Percentiles rank a stretch among this genome's conserved stretches.
Conservation (phyloP, 2,113 vertebrate species). For the Catharus fuscescens region DNA sequence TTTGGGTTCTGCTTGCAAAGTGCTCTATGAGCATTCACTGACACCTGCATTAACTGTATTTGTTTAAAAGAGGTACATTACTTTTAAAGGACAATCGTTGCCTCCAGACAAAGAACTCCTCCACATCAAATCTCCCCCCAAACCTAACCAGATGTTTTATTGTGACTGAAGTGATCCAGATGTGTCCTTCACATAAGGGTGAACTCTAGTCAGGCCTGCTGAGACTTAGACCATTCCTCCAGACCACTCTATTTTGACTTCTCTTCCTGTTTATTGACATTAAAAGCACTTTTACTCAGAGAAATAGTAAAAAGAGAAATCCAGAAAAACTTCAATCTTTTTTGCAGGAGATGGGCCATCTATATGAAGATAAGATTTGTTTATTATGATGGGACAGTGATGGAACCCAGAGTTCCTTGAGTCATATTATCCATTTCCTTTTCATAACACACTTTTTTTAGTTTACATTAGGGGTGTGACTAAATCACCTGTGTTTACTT, state of each 20-base stretch:
- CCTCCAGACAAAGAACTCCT: background rate
- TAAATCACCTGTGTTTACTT: conserved; percentile 70
- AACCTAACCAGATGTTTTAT: background rate
- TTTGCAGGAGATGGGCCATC: conserved; percentile 8
- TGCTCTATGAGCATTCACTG: background rate
- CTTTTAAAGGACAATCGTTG: background rate
- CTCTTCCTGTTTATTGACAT: background rate
- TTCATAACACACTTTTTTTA: conserved; percentile 55
- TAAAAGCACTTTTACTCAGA: background rate
- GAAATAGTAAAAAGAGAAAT: background rate
- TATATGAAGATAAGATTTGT: conserved; percentile 46
- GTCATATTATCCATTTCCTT: conserved; percentile 37
- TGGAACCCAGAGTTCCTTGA: conserved; percentile 52
- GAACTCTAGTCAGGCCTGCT: background rate
- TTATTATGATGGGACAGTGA: conserved; percentile 34
- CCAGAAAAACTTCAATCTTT: background rate
- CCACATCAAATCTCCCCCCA: background rate
- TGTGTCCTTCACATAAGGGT: background rate
- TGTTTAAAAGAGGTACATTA: background rate
- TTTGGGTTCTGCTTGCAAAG: background rate
- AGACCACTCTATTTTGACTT: background rate
- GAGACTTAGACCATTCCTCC: background rate
- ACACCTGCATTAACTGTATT: background rate
- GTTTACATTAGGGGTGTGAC: conserved; percentile 67
- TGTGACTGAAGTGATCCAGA: background rate